Evolutionary conservation across 1,140 invertebrate genomes (phyloP), one percentile per base, ranked within the genome.

Genomic region (Drosophila yakuba): DNA sequence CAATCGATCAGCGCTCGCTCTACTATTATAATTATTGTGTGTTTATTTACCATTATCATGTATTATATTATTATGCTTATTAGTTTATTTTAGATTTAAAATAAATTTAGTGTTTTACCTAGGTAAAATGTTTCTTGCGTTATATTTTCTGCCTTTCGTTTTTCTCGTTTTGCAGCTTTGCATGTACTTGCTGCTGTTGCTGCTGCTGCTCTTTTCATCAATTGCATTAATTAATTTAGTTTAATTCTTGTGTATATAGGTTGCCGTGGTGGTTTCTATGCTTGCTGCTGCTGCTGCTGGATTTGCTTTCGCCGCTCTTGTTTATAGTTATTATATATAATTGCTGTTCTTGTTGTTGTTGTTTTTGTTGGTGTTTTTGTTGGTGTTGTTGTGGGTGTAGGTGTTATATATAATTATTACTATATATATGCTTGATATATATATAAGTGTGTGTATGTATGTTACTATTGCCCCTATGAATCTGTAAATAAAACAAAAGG

Each of bases 381-480:
- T 20, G 20, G 20, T 59, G 47, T 71, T 78, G 43, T 72, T 47
- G 47, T 47, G 41, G 43, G 48, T 50, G 11, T 36, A 39, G 55
- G 14, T 38, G 50, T 28, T 72, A 41, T 58, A 59, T 75, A 71
- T 74, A 75, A 55, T 63, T 71, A 71, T 51, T 68, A 38, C 48
- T 43, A 67, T 68, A 67, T 47, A 68, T 78, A 68, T 67, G 43
- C 38, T 44, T 51, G 52, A 52, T 66, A 72, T 74, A 73, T 74
- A 58, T 72, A 57, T 68, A 54, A 20, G 45, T 80, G 59, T 52
- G 44, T 79, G 39, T 80, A 45, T 55, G 59, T 84, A 84, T 83
- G 75, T 76, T 88, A 75, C 69, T 88, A 83, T 80, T 88, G 79
- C 80, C 83, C 83, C 83, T 88, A 88, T 88, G 83, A 88, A 88